Conservation (phyloP, 2,888 invertebrate species). For the Ormia ochracea region DNA sequence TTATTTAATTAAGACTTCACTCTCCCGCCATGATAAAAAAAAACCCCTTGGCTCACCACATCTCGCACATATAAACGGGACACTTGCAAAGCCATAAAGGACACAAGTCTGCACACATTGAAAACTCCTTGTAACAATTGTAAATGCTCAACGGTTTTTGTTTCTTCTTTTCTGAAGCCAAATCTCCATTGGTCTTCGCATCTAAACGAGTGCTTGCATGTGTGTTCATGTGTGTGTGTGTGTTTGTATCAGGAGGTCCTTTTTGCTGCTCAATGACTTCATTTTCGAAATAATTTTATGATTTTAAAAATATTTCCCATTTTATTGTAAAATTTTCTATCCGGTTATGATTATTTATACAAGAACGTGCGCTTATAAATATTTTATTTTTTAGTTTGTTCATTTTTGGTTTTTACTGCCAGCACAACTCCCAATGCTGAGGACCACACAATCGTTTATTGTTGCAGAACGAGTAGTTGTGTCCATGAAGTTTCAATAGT, state of each 20-base stretch:
- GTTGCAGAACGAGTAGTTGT: conserved; percentile 15
- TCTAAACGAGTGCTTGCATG: neutral
- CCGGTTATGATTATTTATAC: conserved; percentile 12
- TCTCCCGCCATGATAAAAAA: neutral
- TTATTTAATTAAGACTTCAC: conserved; percentile 75
- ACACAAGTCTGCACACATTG: neutral
- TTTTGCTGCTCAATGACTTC: conserved; percentile 70
- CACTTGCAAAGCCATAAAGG: conserved; percentile 35
- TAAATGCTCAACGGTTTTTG: neutral
- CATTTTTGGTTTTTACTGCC: conserved; percentile 22
- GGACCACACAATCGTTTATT: neutral
- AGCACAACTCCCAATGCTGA: neutral
- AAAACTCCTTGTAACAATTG: conserved; percentile 16
- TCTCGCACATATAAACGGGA: conserved; percentile 58
- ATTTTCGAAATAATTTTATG: conserved; percentile 68
- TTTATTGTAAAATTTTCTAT: conserved; percentile 48
- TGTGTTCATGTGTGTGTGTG: neutral
- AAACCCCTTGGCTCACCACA: conserved; percentile 1
- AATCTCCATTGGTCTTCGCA: neutral
- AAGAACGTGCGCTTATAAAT: conserved; percentile 38
- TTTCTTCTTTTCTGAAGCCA: neutral
- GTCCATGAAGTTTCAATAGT: conserved; percentile 52
- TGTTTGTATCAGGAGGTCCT: conserved; percentile 5
- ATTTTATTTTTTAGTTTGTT: conserved; percentile 5
- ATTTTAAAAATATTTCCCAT: conserved; percentile 54